Evolutionary conservation across 2,797 vertebrate species (phyloP).

Genomic region (Momotus momota): DNA sequence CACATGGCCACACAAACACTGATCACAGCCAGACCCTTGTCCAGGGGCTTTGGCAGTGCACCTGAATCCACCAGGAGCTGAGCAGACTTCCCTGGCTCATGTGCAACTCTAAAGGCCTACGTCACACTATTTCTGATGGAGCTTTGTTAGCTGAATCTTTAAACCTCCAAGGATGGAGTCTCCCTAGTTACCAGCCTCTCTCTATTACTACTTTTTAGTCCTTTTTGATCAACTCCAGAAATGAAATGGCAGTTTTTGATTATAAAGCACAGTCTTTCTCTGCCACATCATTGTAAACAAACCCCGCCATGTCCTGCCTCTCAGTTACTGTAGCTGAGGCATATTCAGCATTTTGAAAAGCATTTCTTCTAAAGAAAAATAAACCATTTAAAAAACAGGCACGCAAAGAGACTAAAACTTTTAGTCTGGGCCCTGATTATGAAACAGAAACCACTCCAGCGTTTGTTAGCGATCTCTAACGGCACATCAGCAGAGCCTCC

Average conservation of each 20-base stretch:
- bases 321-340: neutral
- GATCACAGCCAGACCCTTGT: neutral
- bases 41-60: neutral
- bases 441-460: neutral
- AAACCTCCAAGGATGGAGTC: neutral
- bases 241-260: neutral
- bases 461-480: neutral
- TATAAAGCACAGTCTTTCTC: neutral
- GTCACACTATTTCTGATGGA: neutral
- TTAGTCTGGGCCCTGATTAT: neutral
- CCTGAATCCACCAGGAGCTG: neutral
- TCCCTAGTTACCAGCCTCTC: neutral
- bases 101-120: neutral
- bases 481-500: neutral
- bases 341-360: neutral
- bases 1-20: rapidly evolving
- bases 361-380: neutral
- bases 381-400: neutral
- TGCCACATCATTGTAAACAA: neutral
- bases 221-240: neutral
- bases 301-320: neutral
- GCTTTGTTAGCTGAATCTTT: neutral
- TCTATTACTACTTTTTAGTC: neutral
- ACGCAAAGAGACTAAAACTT: neutral
- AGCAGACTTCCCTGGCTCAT: neutral